Base-by-base conservation (phyloP, 2,888 invertebrate species). In the Morpho deidamia region DNA sequence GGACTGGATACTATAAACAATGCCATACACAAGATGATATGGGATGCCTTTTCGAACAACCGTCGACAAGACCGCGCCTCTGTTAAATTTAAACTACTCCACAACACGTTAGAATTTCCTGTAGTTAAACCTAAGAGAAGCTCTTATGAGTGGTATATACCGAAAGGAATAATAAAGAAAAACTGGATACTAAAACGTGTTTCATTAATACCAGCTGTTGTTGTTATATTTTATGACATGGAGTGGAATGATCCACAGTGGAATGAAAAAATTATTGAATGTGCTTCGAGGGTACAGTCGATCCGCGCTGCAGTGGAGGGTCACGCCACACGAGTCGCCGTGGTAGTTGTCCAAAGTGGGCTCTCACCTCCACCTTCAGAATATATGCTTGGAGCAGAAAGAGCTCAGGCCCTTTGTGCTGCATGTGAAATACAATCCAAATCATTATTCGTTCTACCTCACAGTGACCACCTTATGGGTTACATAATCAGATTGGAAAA, bases 121-220 rank as follows among this genome's bases (percentile, higher is more conserved):
- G 92, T 94, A 34, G 93, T 95, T 7, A 96, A 96, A 76, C 95
- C 95, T 7, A 96, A 97, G 90, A 91, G 96, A 63, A 94, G 94
- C 70, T 95, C 96, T 0, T 98, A 98, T 79, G 98, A 98, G 74
- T 97, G 97, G 96, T 98, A 98, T 80, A 95, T 97, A 66, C 97
- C 97, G 0, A 96, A 96, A 79, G 99, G 99, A 9, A 95, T 99
- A 62, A 83, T 99, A 7, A 98, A 99, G 78, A 93, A 95, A 42
- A 96, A 96, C 74, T 99, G 99, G 99, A 95, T 99, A 90, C 92
- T 93, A 48, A 99, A 99, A 81, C 97, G 99, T 74, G 90, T 97
- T 38, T 93, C 95, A 64, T 92, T 95, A 54, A 92, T 99, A 61
- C 99, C 99, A 8, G 95, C 99, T 1, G 95, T 99, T 0, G 94